Conservation (phyloP, 2,888 invertebrate species). For the Amphipyra tragopoginis region DNA sequence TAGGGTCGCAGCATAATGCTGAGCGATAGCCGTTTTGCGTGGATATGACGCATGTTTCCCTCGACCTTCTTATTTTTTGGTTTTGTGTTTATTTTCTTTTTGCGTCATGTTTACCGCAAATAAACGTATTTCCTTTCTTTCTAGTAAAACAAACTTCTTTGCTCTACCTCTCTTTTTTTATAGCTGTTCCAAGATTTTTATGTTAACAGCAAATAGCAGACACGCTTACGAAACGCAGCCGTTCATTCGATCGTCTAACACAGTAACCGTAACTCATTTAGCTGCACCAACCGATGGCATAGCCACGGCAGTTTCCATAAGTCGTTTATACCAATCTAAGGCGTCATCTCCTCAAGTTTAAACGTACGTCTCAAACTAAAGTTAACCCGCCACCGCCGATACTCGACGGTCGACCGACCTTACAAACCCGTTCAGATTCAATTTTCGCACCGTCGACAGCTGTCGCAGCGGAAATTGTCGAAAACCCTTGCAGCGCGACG, state of each 20-base stretch:
- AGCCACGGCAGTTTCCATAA: not conserved
- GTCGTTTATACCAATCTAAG: constrained; percentile 5
- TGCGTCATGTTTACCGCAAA: no score
- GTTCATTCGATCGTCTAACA: not conserved
- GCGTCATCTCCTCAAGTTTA: not conserved
- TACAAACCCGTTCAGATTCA: constrained; percentile 57
- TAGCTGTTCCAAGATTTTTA: no score
- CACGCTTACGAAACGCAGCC: not conserved
- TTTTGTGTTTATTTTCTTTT: no score
- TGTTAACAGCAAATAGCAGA: not conserved
- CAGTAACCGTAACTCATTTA: not conserved
- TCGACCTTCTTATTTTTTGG: no score
- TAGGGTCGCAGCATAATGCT: no score
- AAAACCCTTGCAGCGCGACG: constrained; percentile 56
- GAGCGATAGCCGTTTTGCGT: no score
- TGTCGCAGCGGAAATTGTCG: constrained; percentile 65
- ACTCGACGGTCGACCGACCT: constrained; percentile 6
- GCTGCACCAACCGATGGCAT: not conserved
- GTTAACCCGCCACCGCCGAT: constrained; percentile 4
- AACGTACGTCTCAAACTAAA: not conserved
- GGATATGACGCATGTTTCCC: no score
- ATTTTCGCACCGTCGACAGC: constrained; percentile 57
- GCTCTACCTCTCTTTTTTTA: no score
- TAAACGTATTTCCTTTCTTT: no score
- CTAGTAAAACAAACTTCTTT: no score